Base-by-base conservation (phyloP, 1,140 invertebrate genomes). In the Drosophila ironensis region DNA sequence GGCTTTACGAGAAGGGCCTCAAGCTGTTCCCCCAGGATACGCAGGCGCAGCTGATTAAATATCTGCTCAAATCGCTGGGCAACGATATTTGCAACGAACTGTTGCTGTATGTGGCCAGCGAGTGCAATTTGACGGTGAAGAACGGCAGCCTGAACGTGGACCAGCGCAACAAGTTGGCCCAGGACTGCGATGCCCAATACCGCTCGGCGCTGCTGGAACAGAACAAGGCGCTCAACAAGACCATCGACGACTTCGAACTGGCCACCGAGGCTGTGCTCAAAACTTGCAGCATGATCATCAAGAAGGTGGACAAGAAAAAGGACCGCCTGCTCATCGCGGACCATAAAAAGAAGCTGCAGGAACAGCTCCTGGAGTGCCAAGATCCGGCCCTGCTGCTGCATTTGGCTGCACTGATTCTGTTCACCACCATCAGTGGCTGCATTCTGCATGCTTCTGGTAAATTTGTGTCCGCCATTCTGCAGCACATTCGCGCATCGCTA, bases 371-470 rank as follows among this genome's bases (percentile, higher is more conserved):
- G 46, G 88, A 90, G 38, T 94, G 93, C 37, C 90, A 93, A 25
- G 97, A 98, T 87, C 93, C 96, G 20, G 96, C 97, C 0, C 90
- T 98, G 25, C 92, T 94, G n/a, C 89, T 99, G 9, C 97, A 98
- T 90, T 90, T 98, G 30, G 93, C 94, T 1, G 93, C 92, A 4
- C 92, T 97, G 35, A 91, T 98, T 19, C 92, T 98, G 14, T 98
- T 98, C 77, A 96, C 96, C 14, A 92, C 93, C 6, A 91, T 94
- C 0, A 96, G 95, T 8, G 94, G 96, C 76, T 93, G 91, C 71
- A 96, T 97, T 90, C 73, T 99, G 9, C 96, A 98, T 88, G 96
- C 96, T 7, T 98, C 97, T 17, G 97, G 97, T 0, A 94, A 96
- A 89, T 97, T 97, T 91, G 96, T 99, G 2, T 94, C 96, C 0